These are phyloP conservation scores for Pedetes capensis DNA, from an alignment of 2,113 vertebrate species.

Conservation along the genomic window DNA sequence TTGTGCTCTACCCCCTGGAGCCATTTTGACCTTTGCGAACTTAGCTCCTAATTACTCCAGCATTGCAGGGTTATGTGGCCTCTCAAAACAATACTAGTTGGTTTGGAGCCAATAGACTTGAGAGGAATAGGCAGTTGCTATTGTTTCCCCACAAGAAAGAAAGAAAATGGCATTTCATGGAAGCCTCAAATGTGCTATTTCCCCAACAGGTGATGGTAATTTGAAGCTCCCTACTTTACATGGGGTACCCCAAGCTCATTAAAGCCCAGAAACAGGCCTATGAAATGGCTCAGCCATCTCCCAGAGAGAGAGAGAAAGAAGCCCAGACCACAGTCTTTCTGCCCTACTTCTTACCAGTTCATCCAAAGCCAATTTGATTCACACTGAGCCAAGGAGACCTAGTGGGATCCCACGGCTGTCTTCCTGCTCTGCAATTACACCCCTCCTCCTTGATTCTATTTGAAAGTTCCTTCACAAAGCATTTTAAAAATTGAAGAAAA, in stretches of 20 bases:
- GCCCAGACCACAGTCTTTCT: background rate
- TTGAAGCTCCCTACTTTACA: background rate
- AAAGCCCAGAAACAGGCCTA: background rate
- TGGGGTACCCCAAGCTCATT: background rate
- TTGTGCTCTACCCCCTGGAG: background rate
- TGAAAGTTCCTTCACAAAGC: slow-evolving; percentile 25
- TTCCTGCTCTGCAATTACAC: background rate
- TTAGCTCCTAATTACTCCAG: background rate
- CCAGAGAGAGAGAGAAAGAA: background rate
- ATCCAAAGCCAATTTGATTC: background rate
- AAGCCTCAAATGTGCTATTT: background rate
- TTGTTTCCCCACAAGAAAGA: background rate
- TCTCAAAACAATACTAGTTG: slow-evolving; percentile 17
- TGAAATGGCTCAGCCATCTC: background rate
- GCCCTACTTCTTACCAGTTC: background rate
- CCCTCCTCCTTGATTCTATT: background rate
- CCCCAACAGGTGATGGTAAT: background rate
- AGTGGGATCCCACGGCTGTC: background rate
- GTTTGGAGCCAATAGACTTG: slow-evolving; percentile 22
- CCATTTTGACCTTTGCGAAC: background rate
- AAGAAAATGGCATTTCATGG: slow-evolving; percentile 34
- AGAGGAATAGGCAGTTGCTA: background rate
- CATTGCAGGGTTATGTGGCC: background rate
- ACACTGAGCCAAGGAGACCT: background rate
- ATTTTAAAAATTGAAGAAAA: background rate